Evolutionary conservation across 2,888 invertebrate species (phyloP).

Genomic region (Drosophila mercatorum): DNA sequence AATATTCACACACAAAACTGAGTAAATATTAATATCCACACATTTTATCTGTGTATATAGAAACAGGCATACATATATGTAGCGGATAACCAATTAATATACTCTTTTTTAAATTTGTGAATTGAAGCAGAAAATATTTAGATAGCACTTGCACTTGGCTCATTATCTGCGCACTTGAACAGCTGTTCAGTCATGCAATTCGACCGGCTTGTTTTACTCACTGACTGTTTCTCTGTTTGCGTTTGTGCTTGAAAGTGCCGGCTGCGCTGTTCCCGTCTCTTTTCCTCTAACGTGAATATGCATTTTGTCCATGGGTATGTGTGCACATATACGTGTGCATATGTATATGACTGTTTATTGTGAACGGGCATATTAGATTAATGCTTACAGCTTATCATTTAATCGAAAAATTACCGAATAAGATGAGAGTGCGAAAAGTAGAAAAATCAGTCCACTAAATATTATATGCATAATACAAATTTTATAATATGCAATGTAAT

Average conservation of each 20-base stretch:
- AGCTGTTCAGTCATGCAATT: conserved; percentile 18
- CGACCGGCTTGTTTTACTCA: background rate
- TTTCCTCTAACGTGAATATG: background rate
- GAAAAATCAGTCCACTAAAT: too few species aligned
- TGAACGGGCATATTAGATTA: background rate
- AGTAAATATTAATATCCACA: background rate
- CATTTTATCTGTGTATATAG: too few species aligned
- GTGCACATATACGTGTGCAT: too few species aligned
- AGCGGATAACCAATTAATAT: background rate
- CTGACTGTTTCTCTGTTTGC: background rate
- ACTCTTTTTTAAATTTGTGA: background rate
- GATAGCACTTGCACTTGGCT: background rate
- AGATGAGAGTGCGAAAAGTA: too few species aligned
- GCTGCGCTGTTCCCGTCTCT: background rate
- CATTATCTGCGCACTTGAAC: conserved; percentile 5
- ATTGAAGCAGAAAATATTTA: background rate
- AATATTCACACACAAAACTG: background rate
- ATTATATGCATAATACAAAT: too few species aligned
- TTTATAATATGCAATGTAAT: background rate
- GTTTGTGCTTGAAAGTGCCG: background rate
- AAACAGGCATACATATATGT: background rate
- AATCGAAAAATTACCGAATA: too few species aligned
- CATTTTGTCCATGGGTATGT: too few species aligned
- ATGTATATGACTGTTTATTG: too few species aligned
- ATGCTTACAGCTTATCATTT: too few species aligned